These are phyloP conservation scores for Premnoplex brunnescens DNA, from an alignment of 2,797 vertebrate genomes.

Conservation along the genomic window DNA sequence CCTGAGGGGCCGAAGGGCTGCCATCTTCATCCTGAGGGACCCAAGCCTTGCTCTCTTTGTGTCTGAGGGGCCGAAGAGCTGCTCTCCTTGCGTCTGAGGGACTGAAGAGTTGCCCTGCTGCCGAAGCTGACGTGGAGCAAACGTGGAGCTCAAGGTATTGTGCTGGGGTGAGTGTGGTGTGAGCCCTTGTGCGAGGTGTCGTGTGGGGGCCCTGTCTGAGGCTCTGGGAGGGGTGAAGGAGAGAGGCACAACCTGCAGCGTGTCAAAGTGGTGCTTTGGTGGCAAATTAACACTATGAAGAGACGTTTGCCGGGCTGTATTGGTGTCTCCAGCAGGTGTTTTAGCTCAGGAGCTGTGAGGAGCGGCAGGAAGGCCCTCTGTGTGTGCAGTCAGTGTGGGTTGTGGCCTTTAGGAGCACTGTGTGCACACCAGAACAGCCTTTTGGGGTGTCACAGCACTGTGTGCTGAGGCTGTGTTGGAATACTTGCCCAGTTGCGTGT, in stretches of 20 bases:
- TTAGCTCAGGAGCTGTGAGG: neutral
- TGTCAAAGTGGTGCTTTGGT: neutral
- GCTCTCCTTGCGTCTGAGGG: no score
- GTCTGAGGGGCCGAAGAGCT: no score
- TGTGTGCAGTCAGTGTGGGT: no score
- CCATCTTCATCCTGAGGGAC: no score
- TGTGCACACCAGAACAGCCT: neutral
- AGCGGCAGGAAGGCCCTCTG: neutral
- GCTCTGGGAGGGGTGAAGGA: fast-evolving
- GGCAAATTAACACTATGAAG: fast-evolving
- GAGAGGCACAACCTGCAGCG: fast-evolving
- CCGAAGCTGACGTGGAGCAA: fast-evolving
- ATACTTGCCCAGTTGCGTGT: neutral
- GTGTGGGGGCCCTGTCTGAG: fast-evolving
- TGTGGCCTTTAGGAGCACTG: neutral
- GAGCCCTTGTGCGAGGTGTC: fast-evolving
- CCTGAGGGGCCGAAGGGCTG: no score
- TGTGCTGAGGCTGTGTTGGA: fast-evolving
- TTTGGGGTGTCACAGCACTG: neutral
- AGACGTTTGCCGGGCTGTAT: neutral
- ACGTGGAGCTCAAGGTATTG: fast-evolving
- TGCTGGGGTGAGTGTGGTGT: fast-evolving
- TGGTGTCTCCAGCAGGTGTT: neutral
- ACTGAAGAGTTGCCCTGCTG: fast-evolving
- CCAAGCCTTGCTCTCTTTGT: no score